Evolutionary conservation across 2,113 vertebrate genomes (phyloP), one percentile per base, ranked within the genome.

Genomic region (Halcyon malimbica): DNA sequence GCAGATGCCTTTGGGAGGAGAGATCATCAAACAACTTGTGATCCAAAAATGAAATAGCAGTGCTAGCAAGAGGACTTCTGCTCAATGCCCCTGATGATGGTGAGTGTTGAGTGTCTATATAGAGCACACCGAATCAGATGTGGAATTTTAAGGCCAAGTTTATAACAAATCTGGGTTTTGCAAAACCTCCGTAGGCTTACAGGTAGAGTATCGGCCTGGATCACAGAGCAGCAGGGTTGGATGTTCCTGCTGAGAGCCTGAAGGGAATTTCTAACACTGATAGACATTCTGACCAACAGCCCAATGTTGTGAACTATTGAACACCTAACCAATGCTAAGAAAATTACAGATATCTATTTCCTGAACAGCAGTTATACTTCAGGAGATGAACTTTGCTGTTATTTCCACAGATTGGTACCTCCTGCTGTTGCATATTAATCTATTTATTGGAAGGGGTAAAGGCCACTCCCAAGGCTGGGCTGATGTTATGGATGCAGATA

Each of bases 21-120:
- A 56, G 64, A 68, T 35, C 56, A 69, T 17, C 39, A 82, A 76
- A 33, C 21, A 76, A 60, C 53, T 50, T 44, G 37, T 23, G n/a
- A 73, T 46, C 21, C 8, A 3, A 46, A 68, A 84, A 60, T 13
- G 26, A 77, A 76, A 70, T 0, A 24, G 26, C 37, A 84, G 48
- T 37, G 26, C 13, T 1, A 84, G 16, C 53, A 89, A 44, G 24
- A 50, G 57, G 50, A 54, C 25, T n/a, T 37, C 35, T 13, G 19
- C 24, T 18, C 37, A 35, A 1, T 2, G 21, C 7, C 31, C 0
- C 0, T 39, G 74, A 16, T 20, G 33, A 41, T 16, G 56, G 87
- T 89, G 44, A 91, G 83, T 79, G 39, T 17, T 35, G 16, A 57
- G 5, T 2, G 2, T 57, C 39, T 74, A 10, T 11, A 9, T 6